Evolutionary conservation across 1,140 invertebrate species (phyloP).

Genomic region (Drosophila saltans): DNA sequence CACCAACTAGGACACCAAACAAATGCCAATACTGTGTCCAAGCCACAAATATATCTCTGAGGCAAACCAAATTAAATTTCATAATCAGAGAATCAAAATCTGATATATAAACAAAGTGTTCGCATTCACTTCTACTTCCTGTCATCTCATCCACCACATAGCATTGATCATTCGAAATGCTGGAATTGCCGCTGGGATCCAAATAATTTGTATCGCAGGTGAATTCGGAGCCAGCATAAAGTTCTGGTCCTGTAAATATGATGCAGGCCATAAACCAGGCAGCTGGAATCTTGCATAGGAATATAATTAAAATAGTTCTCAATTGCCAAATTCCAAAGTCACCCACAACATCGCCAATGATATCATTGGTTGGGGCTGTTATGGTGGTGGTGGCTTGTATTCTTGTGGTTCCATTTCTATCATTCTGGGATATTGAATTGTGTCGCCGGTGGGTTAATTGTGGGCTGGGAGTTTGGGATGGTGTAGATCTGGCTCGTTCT

Average conservation of each 20-base stretch:
- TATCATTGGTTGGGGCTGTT: constrained; percentile 45
- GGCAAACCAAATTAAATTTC: constrained; percentile 83
- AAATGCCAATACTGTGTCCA: constrained; percentile 84
- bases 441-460: constrained; percentile 39
- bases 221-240: constrained; percentile 69
- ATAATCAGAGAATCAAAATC: constrained; percentile 78
- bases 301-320: constrained; percentile 82
- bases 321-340: constrained; percentile 83
- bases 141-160: constrained; percentile 55
- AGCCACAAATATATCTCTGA: constrained; percentile 82
- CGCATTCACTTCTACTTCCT: constrained; percentile 51
- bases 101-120: constrained; percentile 62
- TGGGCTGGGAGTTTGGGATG: constrained; percentile 35
- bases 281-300: constrained; percentile 83
- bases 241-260: constrained; percentile 79
- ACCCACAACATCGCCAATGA: constrained; percentile 76
- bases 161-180: constrained; percentile 61
- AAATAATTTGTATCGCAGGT: constrained; percentile 59
- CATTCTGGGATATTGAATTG: constrained; percentile 26
- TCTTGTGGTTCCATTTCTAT: constrained; percentile 8
- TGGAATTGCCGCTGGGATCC: constrained; percentile 37
- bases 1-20: constrained; percentile 83
- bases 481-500: constrained; percentile 19
- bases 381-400: constrained; percentile 9
- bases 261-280: constrained; percentile 84